phyloP scores from a whole-genome alignment of 2,113 vertebrate genomes.

The Megaleporinus macrocephalus region DNA sequence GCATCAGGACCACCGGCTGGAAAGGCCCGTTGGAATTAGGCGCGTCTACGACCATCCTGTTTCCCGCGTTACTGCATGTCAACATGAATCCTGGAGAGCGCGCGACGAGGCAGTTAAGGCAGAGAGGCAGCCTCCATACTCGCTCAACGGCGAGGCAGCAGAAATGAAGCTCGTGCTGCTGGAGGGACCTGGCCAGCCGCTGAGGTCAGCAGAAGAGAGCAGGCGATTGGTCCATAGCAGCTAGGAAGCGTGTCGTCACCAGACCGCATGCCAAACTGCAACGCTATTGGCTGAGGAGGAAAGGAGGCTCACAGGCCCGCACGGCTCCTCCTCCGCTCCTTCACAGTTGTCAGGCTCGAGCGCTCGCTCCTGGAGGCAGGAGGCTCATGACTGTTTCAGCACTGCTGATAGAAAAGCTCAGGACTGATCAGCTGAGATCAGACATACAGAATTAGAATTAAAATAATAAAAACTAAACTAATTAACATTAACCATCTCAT shows the following conservation, averaged over 20 bases:
- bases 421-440: background rate
- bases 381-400: background rate
- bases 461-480: too few species aligned
- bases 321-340: slow-evolving; percentile 37
- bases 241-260: slow-evolving; percentile 78
- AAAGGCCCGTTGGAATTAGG: slow-evolving; percentile 96
- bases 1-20: slow-evolving; percentile 94
- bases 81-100: slow-evolving; percentile 89
- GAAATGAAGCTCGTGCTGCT: slow-evolving; percentile 96
- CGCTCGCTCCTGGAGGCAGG: background rate
- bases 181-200: slow-evolving; percentile 91
- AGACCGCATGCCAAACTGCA: slow-evolving; percentile 66
- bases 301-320: slow-evolving; percentile 42
- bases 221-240: slow-evolving; percentile 80
- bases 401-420: background rate
- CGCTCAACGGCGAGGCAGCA: slow-evolving; percentile 86
- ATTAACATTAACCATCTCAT: too few species aligned
- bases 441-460: background rate
- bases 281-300: slow-evolving; percentile 71
- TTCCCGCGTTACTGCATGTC: slow-evolving; percentile 93
- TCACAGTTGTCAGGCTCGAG: slow-evolving; percentile 59
- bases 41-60: slow-evolving; percentile 97
- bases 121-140: slow-evolving; percentile 95
- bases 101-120: slow-evolving; percentile 86
- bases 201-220: slow-evolving; percentile 83